Conservation (phyloP, 92 coral and sea anemone species). For the Zoanthus solanderi region DNA sequence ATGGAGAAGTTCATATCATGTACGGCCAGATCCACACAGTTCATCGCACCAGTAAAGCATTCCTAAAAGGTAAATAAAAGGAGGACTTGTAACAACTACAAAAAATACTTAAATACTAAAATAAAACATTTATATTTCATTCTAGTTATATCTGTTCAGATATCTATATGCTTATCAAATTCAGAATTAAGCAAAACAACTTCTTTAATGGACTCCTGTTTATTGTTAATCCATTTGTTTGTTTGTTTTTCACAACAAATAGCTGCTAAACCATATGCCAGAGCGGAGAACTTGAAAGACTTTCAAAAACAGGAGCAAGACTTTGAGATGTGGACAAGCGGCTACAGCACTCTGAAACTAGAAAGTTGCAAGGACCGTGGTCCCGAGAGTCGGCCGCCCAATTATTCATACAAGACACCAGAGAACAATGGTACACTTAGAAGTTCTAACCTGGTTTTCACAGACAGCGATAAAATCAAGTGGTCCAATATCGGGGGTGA, state of each 20-base stretch:
- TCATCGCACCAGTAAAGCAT: conserved; percentile 77
- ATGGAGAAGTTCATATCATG: conserved; percentile 67
- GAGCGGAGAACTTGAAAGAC: conserved; percentile 74
- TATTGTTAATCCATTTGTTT: no score
- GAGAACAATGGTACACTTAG: conserved; percentile 53
- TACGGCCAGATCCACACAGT: conserved; percentile 73
- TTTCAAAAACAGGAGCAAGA: conserved; percentile 76
- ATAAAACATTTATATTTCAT: not conserved
- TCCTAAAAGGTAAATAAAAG: conserved; percentile 28
- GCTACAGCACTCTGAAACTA: conserved; percentile 74
- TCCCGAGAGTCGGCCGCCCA: conserved; percentile 30
- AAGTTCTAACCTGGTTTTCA: conserved; percentile 70
- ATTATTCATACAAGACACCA: conserved; percentile 10
- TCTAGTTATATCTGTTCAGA: no score
- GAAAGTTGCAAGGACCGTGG: conserved; percentile 49
- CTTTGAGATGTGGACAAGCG: conserved; percentile 78
- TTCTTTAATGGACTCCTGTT: no score
- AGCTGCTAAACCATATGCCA: conserved; percentile 68
- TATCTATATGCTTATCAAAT: no score
- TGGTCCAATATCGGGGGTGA: conserved; percentile 82
- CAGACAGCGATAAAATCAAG: conserved; percentile 69
- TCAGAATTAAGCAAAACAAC: no score
- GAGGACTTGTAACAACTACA: not conserved
- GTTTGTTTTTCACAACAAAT: not conserved
- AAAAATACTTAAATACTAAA: not conserved